Evolutionary conservation across 2,797 vertebrate species (phyloP).

Genomic region (Cossypha caffra): DNA sequence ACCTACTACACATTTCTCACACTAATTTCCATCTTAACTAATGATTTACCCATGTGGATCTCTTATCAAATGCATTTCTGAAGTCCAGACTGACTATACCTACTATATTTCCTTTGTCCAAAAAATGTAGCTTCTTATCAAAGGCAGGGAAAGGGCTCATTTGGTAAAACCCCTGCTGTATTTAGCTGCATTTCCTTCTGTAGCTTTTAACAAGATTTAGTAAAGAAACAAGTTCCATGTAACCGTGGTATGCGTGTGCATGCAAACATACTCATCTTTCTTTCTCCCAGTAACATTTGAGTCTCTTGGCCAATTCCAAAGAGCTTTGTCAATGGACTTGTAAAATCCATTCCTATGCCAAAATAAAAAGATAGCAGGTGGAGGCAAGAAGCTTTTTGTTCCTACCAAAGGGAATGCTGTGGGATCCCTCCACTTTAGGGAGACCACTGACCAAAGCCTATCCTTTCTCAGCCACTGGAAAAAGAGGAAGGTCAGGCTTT

Average conservation of each 20-base stretch:
- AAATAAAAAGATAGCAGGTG: background rate
- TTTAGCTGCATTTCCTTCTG: background rate
- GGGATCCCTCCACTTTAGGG: background rate
- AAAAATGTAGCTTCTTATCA: background rate
- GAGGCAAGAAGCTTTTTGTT: background rate
- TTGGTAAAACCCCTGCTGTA: background rate
- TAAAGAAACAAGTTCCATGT: background rate
- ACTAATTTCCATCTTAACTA: conserved; percentile 10
- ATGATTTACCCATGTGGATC: background rate
- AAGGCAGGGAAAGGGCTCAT: background rate
- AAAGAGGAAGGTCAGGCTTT: background rate
- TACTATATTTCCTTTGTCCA: background rate
- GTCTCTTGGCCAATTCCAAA: background rate
- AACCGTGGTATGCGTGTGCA: background rate
- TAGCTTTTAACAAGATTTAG: background rate
- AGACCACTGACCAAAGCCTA: background rate
- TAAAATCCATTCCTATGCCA: background rate
- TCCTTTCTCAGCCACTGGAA: background rate
- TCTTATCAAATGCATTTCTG: background rate
- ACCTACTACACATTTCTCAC: background rate
- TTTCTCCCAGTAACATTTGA: background rate
- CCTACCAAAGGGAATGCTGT: background rate
- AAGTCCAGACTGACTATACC: background rate
- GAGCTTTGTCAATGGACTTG: background rate
- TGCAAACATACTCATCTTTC: background rate